Percentiles rank a stretch among this genome's conserved stretches.
Evolutionary conservation across 2,888 invertebrate genomes (phyloP).

Genomic region (Drosophila suboccidentalis): DNA sequence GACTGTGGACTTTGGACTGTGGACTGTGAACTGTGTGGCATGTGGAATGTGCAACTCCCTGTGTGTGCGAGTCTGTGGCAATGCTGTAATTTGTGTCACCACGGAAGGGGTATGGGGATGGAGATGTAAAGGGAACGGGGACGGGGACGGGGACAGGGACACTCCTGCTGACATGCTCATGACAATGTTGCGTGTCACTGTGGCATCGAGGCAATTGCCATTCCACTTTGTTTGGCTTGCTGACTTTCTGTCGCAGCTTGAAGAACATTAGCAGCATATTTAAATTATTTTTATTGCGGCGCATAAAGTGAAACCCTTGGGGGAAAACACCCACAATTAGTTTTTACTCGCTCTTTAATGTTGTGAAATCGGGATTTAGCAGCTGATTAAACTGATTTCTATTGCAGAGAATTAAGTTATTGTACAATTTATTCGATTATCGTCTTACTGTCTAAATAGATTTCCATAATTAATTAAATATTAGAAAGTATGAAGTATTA

Average conservation of each 20-base stretch:
- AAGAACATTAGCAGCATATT: slow-evolving; percentile 70
- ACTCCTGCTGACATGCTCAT: slow-evolving; percentile 25
- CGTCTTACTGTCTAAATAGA: neutral
- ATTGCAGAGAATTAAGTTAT: slow-evolving; percentile 26
- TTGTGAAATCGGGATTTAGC: slow-evolving; percentile 1
- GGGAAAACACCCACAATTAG: slow-evolving; percentile 1
- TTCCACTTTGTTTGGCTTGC: slow-evolving; percentile 17
- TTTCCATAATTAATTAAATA: too few species aligned
- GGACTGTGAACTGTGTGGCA: slow-evolving; percentile 20
- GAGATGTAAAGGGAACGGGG: neutral
- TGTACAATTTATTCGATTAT: slow-evolving; percentile 33
- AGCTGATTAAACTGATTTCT: slow-evolving; percentile 50
- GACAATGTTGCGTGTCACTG: slow-evolving; percentile 66
- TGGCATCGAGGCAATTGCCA: slow-evolving; percentile 24
- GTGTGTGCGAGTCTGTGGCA: slow-evolving; percentile 17
- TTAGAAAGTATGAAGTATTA: too few species aligned
- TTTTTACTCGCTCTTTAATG: slow-evolving; percentile 1
- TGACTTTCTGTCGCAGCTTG: slow-evolving; percentile 45
- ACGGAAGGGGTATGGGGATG: neutral
- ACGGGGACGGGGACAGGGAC: slow-evolving; percentile 1
- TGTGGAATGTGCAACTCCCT: slow-evolving; percentile 41
- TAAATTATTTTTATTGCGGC: slow-evolving; percentile 44
- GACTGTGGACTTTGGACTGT: slow-evolving; percentile 31
- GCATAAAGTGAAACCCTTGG: neutral
- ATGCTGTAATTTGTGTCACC: slow-evolving; percentile 26